Conservation (phyloP, 2,888 invertebrate genomes). For the Pomacea canaliculata region DNA sequence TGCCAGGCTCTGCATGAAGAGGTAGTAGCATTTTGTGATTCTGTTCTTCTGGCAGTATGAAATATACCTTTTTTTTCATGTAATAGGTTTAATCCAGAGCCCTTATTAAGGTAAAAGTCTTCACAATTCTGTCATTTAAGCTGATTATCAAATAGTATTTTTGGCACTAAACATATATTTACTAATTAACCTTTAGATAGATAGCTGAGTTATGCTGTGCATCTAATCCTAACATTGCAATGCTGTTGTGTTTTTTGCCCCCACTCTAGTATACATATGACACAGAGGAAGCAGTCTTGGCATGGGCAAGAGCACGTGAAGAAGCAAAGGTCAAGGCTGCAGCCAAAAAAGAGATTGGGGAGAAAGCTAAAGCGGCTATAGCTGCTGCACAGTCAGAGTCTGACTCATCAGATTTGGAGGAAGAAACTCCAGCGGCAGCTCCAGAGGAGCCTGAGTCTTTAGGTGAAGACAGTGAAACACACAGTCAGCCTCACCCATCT, state of each 20-base stretch:
- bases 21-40: conserved; percentile 24
- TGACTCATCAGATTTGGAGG: conserved; percentile 18
- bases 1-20: conserved; percentile 35
- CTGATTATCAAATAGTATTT: too few relatives aligned
- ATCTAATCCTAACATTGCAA: too few relatives aligned
- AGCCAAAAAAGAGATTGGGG: conserved; percentile 17
- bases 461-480: conserved; percentile 12
- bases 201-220: too few relatives aligned
- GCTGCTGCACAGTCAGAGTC: neutral
- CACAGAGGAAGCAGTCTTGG: conserved; percentile 59
- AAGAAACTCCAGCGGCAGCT: conserved; percentile 26
- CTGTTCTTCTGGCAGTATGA: too few relatives aligned
- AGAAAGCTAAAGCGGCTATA: conserved; percentile 13
- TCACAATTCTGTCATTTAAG: too few relatives aligned
- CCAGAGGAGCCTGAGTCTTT: conserved; percentile 8
- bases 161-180: too few relatives aligned
- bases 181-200: too few relatives aligned
- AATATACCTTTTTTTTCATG: too few relatives aligned
- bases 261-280: conserved; percentile 56
- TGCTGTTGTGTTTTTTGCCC: too few relatives aligned
- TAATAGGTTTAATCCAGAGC: too few relatives aligned
- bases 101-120: too few relatives aligned
- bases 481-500: conserved; percentile 4
- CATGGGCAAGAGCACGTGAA: conserved; percentile 57
- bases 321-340: conserved; percentile 36